Base-by-base conservation (phyloP, 1,140 invertebrate genomes). In the Pseudoatta argentina region DNA sequence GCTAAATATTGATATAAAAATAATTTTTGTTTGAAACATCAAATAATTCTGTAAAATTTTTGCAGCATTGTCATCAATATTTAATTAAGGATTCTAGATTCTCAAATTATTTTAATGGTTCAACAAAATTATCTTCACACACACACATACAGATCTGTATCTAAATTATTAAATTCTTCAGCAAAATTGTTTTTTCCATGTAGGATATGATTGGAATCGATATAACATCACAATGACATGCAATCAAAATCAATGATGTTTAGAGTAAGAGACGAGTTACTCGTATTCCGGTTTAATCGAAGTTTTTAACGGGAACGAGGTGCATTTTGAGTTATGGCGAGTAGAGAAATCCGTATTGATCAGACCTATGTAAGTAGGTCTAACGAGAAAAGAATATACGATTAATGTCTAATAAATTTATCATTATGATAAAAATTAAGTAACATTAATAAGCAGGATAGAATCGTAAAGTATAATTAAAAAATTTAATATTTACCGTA, bases 341-440 rank as follows among this genome's bases (percentile, higher is more conserved):
- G 79, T 75, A 18, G 55, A 75, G 44, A 83, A 75, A 83, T 83
- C 34, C 79, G 55, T 83, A 83, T 83, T 75, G 79, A 75, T 83
- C 69, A 75, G 69, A 83, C 39, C 39, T 44, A 44, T 55, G 12
- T 59, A 75, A 83, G 79, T 63, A 39, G 69, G 69, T 34, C 69
- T 51, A 39, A 24, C n/a, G 18, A 61, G n/a, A 12, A 18, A 39
- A 39, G 24, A 51, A 39, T 44, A 14, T 14, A 34, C 8, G 24
- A 83, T 24, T 27, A 14, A 48, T 10, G 1, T 4, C 1, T 18
- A 24, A 48, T n/a, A 14, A 64, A 34, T 39, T 39, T 39, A 39
- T 30, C 5, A 14, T 14, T 16, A 4, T 16, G 1, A 51, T n/a
- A 27, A 77, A 30, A 48, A 48, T 78, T 53, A 14, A n/a, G 14